Conservation (phyloP, 2,888 invertebrate genomes). For the Willowsia nigromaculata region DNA sequence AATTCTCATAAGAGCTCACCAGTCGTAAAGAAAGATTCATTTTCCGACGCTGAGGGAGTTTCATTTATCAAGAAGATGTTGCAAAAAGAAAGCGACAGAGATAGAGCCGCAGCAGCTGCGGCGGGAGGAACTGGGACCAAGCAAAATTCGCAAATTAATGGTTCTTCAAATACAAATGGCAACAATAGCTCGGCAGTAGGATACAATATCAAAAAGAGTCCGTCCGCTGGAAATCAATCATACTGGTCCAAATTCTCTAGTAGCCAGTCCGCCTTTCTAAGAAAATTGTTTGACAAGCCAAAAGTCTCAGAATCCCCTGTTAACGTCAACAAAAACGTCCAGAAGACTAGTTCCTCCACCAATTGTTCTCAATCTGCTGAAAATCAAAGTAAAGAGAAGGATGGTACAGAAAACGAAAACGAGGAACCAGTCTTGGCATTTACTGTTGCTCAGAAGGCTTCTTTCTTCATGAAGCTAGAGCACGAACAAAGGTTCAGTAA, state of each 20-base stretch:
- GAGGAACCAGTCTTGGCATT: constrained; percentile 73
- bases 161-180: not conserved
- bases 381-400: constrained; percentile 25
- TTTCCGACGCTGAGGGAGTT: constrained; percentile 77
- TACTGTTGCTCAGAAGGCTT: constrained; percentile 78
- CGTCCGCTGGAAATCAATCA: constrained; percentile 77
- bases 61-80: constrained; percentile 76
- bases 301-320: constrained; percentile 52
- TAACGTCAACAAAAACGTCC: not conserved
- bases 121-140: constrained; percentile 17
- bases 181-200: constrained; percentile 29
- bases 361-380: constrained; percentile 17
- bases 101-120: constrained; percentile 56
- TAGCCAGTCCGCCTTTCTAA: constrained; percentile 75
- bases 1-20: constrained; percentile 62
- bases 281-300: constrained; percentile 75
- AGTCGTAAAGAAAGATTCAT: constrained; percentile 72
- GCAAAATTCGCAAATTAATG: constrained; percentile 24
- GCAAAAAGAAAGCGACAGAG: constrained; percentile 73
- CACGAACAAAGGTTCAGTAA: constrained; percentile 78
- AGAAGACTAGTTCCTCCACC: not conserved
- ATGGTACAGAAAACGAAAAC: constrained; percentile 48
- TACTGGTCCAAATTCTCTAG: constrained; percentile 76
- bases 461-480: constrained; percentile 77
- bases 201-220: constrained; percentile 76